These are phyloP conservation scores for Acromyrmex heyeri DNA, from an alignment of 1,140 invertebrate genomes.

Conservation along the genomic window DNA sequence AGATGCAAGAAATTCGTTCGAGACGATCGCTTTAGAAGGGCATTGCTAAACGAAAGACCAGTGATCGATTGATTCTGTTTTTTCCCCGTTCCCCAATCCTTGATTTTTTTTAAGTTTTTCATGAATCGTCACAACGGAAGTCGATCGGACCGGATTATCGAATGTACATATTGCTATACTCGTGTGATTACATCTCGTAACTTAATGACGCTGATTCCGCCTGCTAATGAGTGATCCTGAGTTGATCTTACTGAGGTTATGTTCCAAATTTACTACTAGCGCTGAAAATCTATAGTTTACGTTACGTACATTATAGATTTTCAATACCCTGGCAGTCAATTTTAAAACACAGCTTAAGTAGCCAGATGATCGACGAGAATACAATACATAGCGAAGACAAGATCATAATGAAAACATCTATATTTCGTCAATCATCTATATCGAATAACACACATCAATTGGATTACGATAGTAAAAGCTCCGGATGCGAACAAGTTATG, in stretches of 20 bases:
- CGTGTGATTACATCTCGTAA: slow-evolving; percentile 74
- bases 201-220: slow-evolving; percentile 64
- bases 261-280: no score
- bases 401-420: slow-evolving; percentile 20
- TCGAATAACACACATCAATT: slow-evolving; percentile 29
- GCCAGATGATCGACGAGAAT: slow-evolving; percentile 58
- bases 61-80: slow-evolving; percentile 78
- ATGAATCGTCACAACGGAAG: slow-evolving; percentile 50
- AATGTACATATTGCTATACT: slow-evolving; percentile 53
- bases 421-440: slow-evolving; percentile 60
- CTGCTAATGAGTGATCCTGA: slow-evolving; percentile 32
- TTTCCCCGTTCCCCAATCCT: slow-evolving; percentile 44
- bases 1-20: slow-evolving; percentile 5
- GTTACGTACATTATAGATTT: no score
- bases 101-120: slow-evolving; percentile 69
- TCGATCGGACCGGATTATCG: slow-evolving; percentile 40
- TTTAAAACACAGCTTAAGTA: slow-evolving; percentile 22
- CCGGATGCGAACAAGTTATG: slow-evolving; percentile 14
- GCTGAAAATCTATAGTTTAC: no score
- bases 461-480: slow-evolving; percentile 21
- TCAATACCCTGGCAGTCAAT: no score
- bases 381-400: not conserved
- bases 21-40: slow-evolving; percentile 77
- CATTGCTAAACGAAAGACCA: slow-evolving; percentile 83
- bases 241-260: slow-evolving; percentile 2